These are phyloP conservation scores for Alces alces DNA, from an alignment of 2,113 vertebrate species.

Conservation along the genomic window DNA sequence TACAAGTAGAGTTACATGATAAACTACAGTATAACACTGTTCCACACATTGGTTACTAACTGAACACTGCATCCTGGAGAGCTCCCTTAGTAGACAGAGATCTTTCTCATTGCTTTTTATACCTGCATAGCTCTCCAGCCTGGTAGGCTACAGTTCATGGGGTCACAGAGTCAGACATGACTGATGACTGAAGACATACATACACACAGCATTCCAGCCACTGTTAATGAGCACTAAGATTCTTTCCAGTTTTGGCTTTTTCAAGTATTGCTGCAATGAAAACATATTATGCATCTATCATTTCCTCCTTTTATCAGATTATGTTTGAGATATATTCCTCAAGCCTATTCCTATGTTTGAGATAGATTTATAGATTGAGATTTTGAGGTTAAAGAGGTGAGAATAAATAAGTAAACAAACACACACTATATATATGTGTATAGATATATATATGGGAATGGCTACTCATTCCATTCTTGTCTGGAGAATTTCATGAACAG, in stretches of 20 bases:
- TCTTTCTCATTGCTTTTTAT: not conserved
- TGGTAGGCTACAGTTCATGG: not conserved
- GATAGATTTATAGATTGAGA: not conserved
- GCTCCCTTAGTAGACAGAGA: not conserved
- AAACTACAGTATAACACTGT: not conserved
- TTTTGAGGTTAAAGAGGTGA: not conserved
- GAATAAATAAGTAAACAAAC: not conserved
- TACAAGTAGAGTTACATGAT: not conserved
- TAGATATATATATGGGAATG: not conserved
- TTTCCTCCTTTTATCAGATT: not conserved
- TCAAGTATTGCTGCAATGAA: not conserved
- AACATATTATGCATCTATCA: not conserved
- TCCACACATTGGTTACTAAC: not conserved
- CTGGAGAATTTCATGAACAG: not conserved
- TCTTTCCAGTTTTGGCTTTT: not conserved
- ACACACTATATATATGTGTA: no score
- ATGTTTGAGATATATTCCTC: not conserved
- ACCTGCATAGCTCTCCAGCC: not conserved
- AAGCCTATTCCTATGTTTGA: not conserved
- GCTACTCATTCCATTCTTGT: not conserved
- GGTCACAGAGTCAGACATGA: not conserved
- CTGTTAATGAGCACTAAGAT: not conserved
- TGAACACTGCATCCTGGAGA: not conserved
- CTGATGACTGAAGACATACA: not conserved
- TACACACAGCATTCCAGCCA: not conserved